phyloP scores from a whole-genome alignment of 2,888 invertebrate species.

The Ctena decussata region DNA sequence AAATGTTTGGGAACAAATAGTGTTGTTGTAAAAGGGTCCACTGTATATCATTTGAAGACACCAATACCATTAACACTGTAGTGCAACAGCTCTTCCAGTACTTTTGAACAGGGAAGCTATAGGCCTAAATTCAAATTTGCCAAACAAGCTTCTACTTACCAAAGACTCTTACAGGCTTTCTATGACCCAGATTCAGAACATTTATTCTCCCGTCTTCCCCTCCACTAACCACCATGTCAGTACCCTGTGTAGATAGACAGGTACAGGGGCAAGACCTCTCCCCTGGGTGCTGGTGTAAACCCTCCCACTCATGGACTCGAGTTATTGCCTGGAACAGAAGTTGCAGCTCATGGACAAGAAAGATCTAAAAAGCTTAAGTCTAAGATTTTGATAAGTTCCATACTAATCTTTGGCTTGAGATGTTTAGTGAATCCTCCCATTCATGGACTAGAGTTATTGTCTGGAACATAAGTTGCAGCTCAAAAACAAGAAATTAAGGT shows the following conservation, averaged over 20 bases:
- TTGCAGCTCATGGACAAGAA: too few species aligned
- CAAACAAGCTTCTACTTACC: conserved; percentile 88
- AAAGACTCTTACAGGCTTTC: conserved; percentile 88
- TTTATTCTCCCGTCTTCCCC: conserved; percentile 94
- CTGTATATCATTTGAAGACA: too few species aligned
- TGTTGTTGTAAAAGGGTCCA: too few species aligned
- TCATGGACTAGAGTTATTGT: conserved; percentile 87
- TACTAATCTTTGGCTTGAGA: too few species aligned
- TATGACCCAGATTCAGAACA: conserved; percentile 88
- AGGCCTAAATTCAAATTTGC: too few species aligned
- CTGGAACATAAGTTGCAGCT: conserved; percentile 56
- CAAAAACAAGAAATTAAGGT: too few species aligned
- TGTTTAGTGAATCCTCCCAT: conserved; percentile 92
- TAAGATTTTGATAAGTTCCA: too few species aligned
- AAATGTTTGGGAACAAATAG: too few species aligned
- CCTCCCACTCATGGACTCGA: conserved; percentile 89
- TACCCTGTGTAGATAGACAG: conserved; percentile 92
- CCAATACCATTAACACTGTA: too few species aligned
- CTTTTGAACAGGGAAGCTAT: too few species aligned
- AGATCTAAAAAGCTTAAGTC: too few species aligned
- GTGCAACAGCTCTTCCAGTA: too few species aligned
- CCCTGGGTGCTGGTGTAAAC: conserved; percentile 90
- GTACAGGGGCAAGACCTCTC: conserved; percentile 90
- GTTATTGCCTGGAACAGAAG: conserved; percentile 83
- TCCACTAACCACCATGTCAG: conserved; percentile 92